phyloP scores from a whole-genome alignment of 2,113 vertebrate species.

The Sorex fumeus region DNA sequence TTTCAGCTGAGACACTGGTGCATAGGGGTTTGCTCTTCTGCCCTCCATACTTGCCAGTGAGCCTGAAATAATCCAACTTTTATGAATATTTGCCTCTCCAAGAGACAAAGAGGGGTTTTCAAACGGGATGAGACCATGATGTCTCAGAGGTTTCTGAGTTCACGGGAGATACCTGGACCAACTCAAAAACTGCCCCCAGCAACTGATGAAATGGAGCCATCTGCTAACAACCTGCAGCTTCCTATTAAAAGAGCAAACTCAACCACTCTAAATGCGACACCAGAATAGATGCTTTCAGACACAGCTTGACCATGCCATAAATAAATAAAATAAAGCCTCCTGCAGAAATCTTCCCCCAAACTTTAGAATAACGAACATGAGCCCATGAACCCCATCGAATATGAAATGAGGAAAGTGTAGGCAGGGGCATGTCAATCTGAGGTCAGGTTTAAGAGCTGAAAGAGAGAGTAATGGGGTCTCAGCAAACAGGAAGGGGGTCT shows the following conservation, averaged over 20 bases:
- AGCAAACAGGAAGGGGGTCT: background rate
- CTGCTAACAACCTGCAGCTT: background rate
- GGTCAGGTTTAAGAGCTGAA: background rate
- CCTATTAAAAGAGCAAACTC: constrained; percentile 16
- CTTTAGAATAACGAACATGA: background rate
- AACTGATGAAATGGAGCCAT: constrained; percentile 31
- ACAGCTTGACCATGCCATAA: background rate
- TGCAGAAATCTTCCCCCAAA: background rate
- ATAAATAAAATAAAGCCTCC: constrained; percentile 25
- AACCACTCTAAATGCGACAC: background rate
- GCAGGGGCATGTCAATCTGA: background rate
- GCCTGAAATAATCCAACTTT: constrained; percentile 44
- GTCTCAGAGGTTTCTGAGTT: constrained; percentile 18
- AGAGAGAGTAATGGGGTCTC: background rate
- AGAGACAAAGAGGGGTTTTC: constrained; percentile 44
- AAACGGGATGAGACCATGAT: background rate
- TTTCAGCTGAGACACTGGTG: constrained; percentile 47
- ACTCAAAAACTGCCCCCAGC: background rate
- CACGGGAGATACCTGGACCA: background rate
- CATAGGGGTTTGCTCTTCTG: constrained; percentile 48
- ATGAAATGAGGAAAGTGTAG: background rate
- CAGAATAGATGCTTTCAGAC: constrained; percentile 24
- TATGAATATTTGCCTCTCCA: constrained; percentile 42
- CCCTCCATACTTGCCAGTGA: constrained; percentile 10
- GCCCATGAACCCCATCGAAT: background rate